phyloP scores from a whole-genome alignment of 2,888 invertebrate species.

The Drosophila meridionalis region DNA sequence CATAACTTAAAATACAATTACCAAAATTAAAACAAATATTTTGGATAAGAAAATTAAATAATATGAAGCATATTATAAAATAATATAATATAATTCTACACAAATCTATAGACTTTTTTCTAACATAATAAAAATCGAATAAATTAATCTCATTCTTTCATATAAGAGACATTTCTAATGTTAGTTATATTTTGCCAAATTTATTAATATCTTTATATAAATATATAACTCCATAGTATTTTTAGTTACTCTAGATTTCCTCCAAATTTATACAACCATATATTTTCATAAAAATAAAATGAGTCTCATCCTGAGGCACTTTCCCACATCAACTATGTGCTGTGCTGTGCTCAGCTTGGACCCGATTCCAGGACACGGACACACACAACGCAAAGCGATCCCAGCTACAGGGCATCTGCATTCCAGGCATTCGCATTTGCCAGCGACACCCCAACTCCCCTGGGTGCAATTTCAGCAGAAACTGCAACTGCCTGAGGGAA shows the following conservation, averaged over 20 bases:
- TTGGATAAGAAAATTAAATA: too few relatives aligned
- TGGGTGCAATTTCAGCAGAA: conserved; percentile 71
- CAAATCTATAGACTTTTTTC: too few relatives aligned
- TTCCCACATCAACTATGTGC: conserved; percentile 65
- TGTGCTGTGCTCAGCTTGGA: conserved; percentile 1
- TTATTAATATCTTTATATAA: too few relatives aligned
- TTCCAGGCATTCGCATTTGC: conserved; percentile 14
- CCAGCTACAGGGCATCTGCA: conserved; percentile 31
- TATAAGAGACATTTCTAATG: too few relatives aligned
- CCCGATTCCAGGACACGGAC: conserved; percentile 54
- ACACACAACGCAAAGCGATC: conserved; percentile 67
- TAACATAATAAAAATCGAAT: too few relatives aligned
- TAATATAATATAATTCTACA: too few relatives aligned
- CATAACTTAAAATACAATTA: too few relatives aligned
- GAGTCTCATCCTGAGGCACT: conserved; percentile 20
- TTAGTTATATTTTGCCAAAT: too few relatives aligned
- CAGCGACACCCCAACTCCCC: conserved; percentile 46
- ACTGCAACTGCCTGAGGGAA: conserved; percentile 37
- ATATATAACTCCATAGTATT: too few relatives aligned
- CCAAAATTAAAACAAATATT: too few relatives aligned
- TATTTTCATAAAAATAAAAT: conserved; percentile 9
- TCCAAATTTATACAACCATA: neutral
- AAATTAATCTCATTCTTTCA: too few relatives aligned
- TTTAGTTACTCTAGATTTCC: neutral
- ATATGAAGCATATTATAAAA: too few relatives aligned